Conservation (phyloP, 2,797 vertebrate genomes). For the Coendou prehensilis region DNA sequence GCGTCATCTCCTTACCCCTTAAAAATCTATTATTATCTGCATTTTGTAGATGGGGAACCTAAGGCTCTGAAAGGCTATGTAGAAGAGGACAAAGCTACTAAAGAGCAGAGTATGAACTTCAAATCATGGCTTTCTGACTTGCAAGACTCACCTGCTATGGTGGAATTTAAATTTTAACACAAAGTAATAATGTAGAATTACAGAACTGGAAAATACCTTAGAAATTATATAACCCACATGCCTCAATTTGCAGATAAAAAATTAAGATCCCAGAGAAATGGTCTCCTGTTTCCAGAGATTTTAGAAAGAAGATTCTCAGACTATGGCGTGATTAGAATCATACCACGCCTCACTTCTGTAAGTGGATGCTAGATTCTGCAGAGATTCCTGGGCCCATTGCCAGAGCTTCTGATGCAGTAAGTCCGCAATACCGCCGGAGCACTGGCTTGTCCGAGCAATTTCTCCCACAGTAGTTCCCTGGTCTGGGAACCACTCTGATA, state of each 20-base stretch:
- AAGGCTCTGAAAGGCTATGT: not conserved
- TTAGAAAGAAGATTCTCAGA: not conserved
- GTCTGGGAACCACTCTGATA: not conserved
- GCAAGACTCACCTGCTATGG: not conserved
- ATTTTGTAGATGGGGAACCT: slow-evolving; percentile 3
- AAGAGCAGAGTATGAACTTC: not conserved
- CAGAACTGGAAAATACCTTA: not conserved
- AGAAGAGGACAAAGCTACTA: not conserved
- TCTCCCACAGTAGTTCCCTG: not conserved
- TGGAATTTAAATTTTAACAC: not conserved
- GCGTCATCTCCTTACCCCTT: not conserved
- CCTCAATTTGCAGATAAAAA: slow-evolving; percentile 11
- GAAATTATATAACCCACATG: not conserved
- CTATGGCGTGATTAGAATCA: fast-evolving
- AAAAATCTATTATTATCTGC: not conserved
- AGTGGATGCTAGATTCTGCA: not conserved
- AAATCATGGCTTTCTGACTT: not conserved
- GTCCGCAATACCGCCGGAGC: not conserved
- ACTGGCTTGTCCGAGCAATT: not conserved
- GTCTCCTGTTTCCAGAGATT: not conserved
- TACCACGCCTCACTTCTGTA: not conserved
- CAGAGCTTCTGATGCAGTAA: not conserved
- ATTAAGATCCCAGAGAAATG: not conserved
- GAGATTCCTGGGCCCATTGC: not conserved
- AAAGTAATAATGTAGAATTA: not conserved